Evolutionary conservation across 2,797 vertebrate species (phyloP).

Genomic region (Sciurus vulgaris): DNA sequence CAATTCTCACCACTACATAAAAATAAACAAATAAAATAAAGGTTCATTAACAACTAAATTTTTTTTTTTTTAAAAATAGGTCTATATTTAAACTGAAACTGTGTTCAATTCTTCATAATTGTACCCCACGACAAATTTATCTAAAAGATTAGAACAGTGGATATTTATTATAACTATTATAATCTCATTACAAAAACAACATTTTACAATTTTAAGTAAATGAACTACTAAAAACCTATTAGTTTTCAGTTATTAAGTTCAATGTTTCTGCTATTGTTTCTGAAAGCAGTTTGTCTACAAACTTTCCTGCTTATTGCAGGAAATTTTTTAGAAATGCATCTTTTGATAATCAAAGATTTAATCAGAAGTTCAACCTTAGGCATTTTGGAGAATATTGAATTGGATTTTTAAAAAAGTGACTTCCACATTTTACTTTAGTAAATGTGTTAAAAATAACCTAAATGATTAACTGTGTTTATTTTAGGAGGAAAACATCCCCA

Average conservation of each 20-base stretch:
- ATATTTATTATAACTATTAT: neutral
- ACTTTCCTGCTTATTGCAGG: neutral
- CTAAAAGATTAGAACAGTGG: neutral
- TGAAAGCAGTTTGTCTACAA: slow-evolving; percentile 22
- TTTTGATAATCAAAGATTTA: slow-evolving; percentile 32
- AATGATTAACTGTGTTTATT: neutral
- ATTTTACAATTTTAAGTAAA: neutral
- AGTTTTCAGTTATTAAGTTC: neutral
- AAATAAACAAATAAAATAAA: no score
- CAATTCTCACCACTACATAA: no score
- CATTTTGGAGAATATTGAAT: slow-evolving; percentile 17
- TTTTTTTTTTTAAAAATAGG: slow-evolving; percentile 15
- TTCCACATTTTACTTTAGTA: slow-evolving; percentile 6
- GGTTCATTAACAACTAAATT: no score
- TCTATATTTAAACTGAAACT: slow-evolving; percentile 13
- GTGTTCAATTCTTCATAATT: neutral
- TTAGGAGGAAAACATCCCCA: neutral
- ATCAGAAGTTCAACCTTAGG: slow-evolving; percentile 37
- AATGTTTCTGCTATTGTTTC: neutral
- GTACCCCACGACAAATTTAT: neutral
- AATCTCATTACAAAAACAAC: neutral
- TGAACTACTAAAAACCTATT: neutral
- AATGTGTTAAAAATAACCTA: slow-evolving; percentile 18
- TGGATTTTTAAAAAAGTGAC: neutral
- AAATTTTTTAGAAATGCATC: neutral